phyloP scores from a whole-genome alignment of 2,797 vertebrate genomes.

The Limnodromus scolopaceus region DNA sequence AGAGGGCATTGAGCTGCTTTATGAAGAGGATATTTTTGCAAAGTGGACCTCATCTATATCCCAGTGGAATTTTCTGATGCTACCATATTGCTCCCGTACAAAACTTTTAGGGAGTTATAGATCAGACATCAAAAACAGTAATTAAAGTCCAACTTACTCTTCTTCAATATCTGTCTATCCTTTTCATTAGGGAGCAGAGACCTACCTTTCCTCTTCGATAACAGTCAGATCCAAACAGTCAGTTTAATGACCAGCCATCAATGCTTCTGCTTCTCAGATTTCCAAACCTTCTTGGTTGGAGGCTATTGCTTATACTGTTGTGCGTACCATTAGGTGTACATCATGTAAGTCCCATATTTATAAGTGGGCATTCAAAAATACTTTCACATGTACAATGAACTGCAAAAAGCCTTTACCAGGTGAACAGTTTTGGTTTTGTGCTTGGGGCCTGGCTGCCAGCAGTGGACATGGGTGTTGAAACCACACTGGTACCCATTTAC shows the following conservation, averaged over 20 bases:
- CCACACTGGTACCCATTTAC: neutral
- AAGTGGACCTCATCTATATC: constrained; percentile 78
- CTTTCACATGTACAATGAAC: neutral
- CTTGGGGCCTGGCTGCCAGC: neutral
- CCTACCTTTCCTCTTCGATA: constrained; percentile 15
- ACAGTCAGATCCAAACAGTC: constrained; percentile 46
- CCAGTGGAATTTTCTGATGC: constrained; percentile 80
- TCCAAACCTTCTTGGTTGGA: neutral
- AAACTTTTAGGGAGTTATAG: constrained; percentile 78
- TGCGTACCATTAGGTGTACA: neutral
- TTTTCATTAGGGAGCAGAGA: constrained; percentile 68
- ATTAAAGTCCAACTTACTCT: constrained; percentile 73
- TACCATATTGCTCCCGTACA: constrained; percentile 70
- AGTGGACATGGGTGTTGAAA: neutral
- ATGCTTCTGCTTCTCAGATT: constrained; percentile 9
- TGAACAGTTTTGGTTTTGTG: neutral
- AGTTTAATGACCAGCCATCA: constrained; percentile 35
- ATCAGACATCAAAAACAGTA: constrained; percentile 78
- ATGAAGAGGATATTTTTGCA: constrained; percentile 77
- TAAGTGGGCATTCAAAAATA: neutral
- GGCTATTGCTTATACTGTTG: neutral
- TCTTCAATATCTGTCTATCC: constrained; percentile 70
- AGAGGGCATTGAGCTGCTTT: constrained; percentile 74
- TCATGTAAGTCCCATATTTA: neutral
- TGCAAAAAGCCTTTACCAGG: neutral